phyloP scores from a whole-genome alignment of 2,888 invertebrate species.

The Napeogenes sylphis region DNA sequence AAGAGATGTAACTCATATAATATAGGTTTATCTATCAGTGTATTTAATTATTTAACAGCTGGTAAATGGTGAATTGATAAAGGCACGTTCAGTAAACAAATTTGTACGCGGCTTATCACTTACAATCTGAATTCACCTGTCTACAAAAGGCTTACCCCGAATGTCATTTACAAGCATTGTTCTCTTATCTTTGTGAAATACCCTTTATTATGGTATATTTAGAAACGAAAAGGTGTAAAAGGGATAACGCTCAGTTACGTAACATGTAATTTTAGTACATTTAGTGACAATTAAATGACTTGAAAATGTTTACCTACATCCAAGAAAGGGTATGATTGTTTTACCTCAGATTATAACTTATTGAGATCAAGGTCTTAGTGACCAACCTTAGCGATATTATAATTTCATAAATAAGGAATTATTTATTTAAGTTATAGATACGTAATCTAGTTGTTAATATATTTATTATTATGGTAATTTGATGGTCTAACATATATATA shows the following conservation, averaged over 20 bases:
- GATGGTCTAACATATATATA: not conserved
- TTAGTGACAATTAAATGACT: not conserved
- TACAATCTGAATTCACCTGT: slow-evolving; percentile 23
- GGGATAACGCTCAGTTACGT: not conserved
- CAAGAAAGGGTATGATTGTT: no score
- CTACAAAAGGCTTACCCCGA: slow-evolving; percentile 18
- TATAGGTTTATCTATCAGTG: no score
- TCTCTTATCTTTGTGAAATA: slow-evolving; percentile 16
- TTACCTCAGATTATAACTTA: not conserved
- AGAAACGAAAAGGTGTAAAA: slow-evolving; percentile 3
- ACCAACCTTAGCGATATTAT: slow-evolving; percentile 16
- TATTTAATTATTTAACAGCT: no score
- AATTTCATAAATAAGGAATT: slow-evolving; percentile 12
- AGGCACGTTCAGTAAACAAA: slow-evolving; percentile 16
- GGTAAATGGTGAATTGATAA: slow-evolving; percentile 9
- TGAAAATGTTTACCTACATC: no score
- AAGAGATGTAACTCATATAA: no score
- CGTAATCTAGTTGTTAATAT: not conserved
- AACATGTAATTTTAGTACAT: not conserved
- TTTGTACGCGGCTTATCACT: slow-evolving; percentile 19
- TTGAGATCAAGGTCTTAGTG: slow-evolving; percentile 22
- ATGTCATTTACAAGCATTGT: slow-evolving; percentile 19
- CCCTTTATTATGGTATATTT: slow-evolving; percentile 11
- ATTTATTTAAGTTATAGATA: not conserved
- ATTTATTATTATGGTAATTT: not conserved